These are phyloP conservation scores for Globodera ellingtonae DNA, from an alignment of 1,140 invertebrate genomes.

Conservation along the genomic window DNA sequence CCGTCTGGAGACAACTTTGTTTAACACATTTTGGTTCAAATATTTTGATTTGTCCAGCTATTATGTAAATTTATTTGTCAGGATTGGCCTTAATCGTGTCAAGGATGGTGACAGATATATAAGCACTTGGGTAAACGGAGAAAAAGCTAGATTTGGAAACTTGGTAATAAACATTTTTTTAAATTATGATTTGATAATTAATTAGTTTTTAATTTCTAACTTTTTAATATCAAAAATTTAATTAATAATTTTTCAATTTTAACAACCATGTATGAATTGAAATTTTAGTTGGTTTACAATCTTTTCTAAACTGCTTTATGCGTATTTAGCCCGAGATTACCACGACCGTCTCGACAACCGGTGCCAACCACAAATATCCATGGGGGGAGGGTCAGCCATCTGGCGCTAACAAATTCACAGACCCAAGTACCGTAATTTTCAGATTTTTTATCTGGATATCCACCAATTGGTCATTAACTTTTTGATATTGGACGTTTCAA, in stretches of 20 bases:
- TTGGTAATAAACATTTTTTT: not conserved
- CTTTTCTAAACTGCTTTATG: no score
- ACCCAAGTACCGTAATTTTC: not conserved
- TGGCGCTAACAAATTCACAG: not conserved
- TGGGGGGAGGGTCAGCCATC: not conserved
- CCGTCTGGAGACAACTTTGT: not conserved
- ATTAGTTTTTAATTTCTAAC: no score
- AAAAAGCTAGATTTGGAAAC: not conserved
- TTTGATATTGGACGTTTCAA: no score
- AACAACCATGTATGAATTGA: no score
- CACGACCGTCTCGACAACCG: not conserved
- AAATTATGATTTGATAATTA: no score
- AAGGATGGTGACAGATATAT: not conserved
- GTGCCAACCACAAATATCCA: not conserved
- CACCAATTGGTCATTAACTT: no score
- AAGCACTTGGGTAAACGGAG: not conserved
- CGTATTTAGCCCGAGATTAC: not conserved
- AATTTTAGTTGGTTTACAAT: no score
- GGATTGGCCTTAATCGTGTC: not conserved
- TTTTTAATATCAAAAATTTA: no score
- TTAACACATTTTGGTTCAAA: slow-evolving; percentile 3
- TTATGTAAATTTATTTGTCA: not conserved
- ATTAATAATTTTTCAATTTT: no score
- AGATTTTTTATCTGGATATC: no score
- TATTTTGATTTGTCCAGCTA: not conserved